Conservation (phyloP, 2,797 vertebrate genomes). For the Xerus rutilus region DNA sequence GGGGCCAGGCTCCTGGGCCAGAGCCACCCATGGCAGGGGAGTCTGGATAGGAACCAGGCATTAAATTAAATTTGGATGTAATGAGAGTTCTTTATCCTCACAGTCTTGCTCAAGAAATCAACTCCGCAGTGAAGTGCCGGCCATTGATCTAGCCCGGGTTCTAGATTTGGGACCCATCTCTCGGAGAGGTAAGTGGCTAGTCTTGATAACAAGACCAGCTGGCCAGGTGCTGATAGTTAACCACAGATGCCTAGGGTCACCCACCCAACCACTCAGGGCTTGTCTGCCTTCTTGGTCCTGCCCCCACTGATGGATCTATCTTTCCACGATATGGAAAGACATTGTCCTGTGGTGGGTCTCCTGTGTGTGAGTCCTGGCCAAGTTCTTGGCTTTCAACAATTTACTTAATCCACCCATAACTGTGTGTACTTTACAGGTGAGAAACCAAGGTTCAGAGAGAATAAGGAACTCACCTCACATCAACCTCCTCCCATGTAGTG, state of each 20-base stretch:
- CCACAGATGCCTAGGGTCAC: neutral
- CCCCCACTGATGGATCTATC: neutral
- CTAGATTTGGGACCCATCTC: slow-evolving; percentile 78
- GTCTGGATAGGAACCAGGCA: neutral
- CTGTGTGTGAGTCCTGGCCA: neutral
- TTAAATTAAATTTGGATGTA: neutral
- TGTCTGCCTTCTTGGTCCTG: neutral
- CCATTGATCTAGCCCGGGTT: neutral
- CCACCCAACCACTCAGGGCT: rapidly evolving
- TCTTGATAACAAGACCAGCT: neutral
- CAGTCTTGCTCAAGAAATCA: slow-evolving; percentile 71
- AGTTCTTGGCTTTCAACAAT: neutral
- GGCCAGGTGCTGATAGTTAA: neutral
- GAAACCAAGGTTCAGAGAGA: neutral
- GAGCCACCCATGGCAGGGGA: neutral
- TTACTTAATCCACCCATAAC: neutral
- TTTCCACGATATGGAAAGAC: neutral
- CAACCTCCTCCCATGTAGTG: neutral
- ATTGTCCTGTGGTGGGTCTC: neutral
- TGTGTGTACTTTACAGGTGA: neutral
- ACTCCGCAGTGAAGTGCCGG: neutral
- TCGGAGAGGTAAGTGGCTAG: slow-evolving; percentile 62
- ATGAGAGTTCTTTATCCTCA: neutral
- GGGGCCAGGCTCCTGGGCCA: neutral
- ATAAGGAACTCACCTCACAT: neutral